Base-by-base conservation (phyloP, 2,888 invertebrate genomes). In the Melanargia galathea region DNA sequence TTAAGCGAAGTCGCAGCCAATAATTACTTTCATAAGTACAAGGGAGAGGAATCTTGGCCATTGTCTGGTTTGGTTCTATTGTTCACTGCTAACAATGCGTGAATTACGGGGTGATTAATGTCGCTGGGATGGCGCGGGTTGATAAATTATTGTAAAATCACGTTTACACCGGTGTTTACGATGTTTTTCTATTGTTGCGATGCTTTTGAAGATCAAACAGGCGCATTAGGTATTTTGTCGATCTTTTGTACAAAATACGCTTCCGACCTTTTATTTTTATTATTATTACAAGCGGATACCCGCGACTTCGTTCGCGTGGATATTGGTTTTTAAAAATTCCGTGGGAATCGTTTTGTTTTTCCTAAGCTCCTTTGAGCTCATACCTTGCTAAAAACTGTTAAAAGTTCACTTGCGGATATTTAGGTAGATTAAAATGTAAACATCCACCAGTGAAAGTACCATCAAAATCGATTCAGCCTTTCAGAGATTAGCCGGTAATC, bases 21-120 rank as follows among this genome's bases (percentile, higher is more conserved):
- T 49, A 30, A 49, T 49, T 49, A 49, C n/a, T 24, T 35, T 5
- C 35, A 40, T 13, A 40, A 24, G n/a, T 40, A 40, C 22, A 63
- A 65, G 65, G 54, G 65, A 65, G 65, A 65, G 59, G 61, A 54
- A 61, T 69, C 57, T 62, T 60, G 13, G 48, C 62, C 66, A 60
- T 71, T 71, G 70, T 71, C 59, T 67, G 69, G 62, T 70, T 66
- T 59, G 56, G 62, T 66, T 67, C 70, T 68, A 66, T 71, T 71
- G 70, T 70, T 69, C 62, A 63, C 65, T 65, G 65, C 48, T 60
- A 68, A 70, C 67, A 68, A 68, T 66, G 64, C 68, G 62, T 64
- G 67, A 67, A 68, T 62, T 70, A 63, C 45, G 61, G 43, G 13
- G 63, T 67, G 65, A 70, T 71, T 68, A 66, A 71, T 71, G 65